Conservation (phyloP, 2,113 vertebrate genomes). For the Pelvicachromis taeniatus region DNA sequence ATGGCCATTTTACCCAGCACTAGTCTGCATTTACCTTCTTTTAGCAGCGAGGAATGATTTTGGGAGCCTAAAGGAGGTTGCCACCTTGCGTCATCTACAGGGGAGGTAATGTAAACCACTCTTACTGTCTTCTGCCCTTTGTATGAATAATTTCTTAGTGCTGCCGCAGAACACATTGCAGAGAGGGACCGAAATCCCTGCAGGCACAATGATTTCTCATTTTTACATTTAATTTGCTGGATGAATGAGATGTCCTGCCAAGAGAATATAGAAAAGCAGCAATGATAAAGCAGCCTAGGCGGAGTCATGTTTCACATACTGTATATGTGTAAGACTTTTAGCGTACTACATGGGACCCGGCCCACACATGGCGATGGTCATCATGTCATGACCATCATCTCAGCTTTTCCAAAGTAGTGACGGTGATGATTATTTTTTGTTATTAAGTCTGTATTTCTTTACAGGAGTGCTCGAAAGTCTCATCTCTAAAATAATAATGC, state of each 20-base stretch:
- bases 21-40: not conserved
- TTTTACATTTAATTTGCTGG: slow-evolving; percentile 60
- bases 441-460: not conserved
- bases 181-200: slow-evolving; percentile 1
- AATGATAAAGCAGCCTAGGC: slow-evolving; percentile 5
- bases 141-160: slow-evolving; percentile 16
- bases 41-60: not conserved
- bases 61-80: not conserved
- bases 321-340: not conserved
- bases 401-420: not conserved
- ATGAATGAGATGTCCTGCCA: slow-evolving; percentile 44
- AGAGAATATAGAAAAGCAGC: slow-evolving; percentile 18
- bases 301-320: not conserved
- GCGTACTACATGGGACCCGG: not conserved
- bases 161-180: slow-evolving; percentile 2
- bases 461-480: not conserved
- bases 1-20: not conserved
- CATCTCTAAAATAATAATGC: not conserved
- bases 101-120: slow-evolving; percentile 1
- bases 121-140: slow-evolving; percentile 20
- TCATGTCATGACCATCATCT: not conserved
- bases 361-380: not conserved
- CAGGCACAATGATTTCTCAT: slow-evolving; percentile 53
- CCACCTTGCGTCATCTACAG: not conserved
- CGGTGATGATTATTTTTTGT: not conserved